Evolutionary conservation across 2,888 invertebrate genomes (phyloP).

Genomic region (Perdita meconis): DNA sequence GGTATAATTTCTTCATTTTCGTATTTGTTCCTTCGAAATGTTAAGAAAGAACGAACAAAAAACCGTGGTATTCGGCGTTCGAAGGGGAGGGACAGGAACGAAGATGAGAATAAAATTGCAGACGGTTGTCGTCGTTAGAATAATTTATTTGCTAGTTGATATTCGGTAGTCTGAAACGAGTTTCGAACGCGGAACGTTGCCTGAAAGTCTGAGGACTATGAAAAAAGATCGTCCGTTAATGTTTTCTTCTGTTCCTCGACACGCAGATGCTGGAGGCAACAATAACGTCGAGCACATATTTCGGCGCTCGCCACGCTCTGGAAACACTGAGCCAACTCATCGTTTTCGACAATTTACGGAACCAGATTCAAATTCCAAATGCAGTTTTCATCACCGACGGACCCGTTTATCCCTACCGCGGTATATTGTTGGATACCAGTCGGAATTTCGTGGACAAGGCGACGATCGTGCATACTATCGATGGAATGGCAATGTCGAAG

Average conservation of each 20-base stretch:
- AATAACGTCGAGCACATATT: slow-evolving; percentile 87
- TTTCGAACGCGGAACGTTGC: too few species aligned
- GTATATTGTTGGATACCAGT: slow-evolving; percentile 94
- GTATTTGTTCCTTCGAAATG: too few species aligned
- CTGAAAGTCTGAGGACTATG: too few species aligned
- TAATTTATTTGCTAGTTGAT: neutral
- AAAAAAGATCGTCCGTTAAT: too few species aligned
- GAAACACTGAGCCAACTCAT: slow-evolving; percentile 89
- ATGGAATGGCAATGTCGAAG: slow-evolving; percentile 96
- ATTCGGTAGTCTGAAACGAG: neutral
- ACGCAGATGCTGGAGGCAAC: slow-evolving; percentile 84
- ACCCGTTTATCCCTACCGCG: slow-evolving; percentile 95
- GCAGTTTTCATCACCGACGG: slow-evolving; percentile 89
- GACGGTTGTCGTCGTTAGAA: neutral
- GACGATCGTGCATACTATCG: slow-evolving; percentile 91
- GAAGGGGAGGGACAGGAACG: neutral
- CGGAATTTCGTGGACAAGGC: slow-evolving; percentile 93
- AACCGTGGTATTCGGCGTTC: too few species aligned
- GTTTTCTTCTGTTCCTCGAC: slow-evolving; percentile 15
- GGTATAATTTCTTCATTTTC: too few species aligned
- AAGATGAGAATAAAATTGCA: neutral
- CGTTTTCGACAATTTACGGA: slow-evolving; percentile 88
- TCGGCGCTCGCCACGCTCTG: slow-evolving; percentile 88
- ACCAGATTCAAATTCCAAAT: slow-evolving; percentile 87
- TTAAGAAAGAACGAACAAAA: too few species aligned